Evolutionary conservation across 2,797 vertebrate genomes (phyloP).

Genomic region (Channa striata): DNA sequence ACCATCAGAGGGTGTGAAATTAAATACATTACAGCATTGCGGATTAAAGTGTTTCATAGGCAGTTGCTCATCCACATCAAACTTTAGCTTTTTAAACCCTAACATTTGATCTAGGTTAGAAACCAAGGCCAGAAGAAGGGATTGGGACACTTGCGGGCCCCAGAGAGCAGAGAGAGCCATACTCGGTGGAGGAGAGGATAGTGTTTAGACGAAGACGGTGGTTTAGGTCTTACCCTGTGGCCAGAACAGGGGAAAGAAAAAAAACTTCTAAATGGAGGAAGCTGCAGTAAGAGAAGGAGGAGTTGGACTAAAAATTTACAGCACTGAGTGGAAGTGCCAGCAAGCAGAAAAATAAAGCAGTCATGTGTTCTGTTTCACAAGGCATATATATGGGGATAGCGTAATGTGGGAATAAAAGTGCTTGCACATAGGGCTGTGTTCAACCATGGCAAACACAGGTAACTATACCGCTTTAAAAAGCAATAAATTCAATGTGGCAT

Average conservation of each 20-base stretch:
- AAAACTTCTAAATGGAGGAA: slow-evolving; percentile 33
- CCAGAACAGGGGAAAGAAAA: slow-evolving; percentile 46
- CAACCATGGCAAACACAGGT: slow-evolving; percentile 51
- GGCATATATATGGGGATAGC: slow-evolving; percentile 60
- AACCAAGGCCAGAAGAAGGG: slow-evolving; percentile 83
- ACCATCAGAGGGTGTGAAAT: slow-evolving; percentile 95
- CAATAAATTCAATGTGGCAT: slow-evolving; percentile 76
- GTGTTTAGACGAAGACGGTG: slow-evolving; percentile 56
- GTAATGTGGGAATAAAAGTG: slow-evolving; percentile 70
- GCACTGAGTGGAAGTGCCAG: slow-evolving; percentile 61
- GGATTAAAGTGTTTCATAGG: slow-evolving; percentile 94
- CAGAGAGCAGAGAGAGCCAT: slow-evolving; percentile 51
- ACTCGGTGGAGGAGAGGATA: slow-evolving; percentile 43
- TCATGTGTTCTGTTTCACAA: slow-evolving; percentile 72
- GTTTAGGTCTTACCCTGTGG: slow-evolving; percentile 63
- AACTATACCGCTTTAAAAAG: slow-evolving; percentile 64
- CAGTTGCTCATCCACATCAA: slow-evolving; percentile 98
- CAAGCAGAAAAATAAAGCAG: slow-evolving; percentile 77
- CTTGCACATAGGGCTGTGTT: slow-evolving; percentile 45
- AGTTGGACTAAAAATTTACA: slow-evolving; percentile 69
- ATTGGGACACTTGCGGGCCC: slow-evolving; percentile 80
- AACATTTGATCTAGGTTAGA: slow-evolving; percentile 93
- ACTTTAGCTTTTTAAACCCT: slow-evolving; percentile 92
- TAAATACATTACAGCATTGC: slow-evolving; percentile 95
- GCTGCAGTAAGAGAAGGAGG: slow-evolving; percentile 30